Conservation (phyloP, 2,797 vertebrate genomes). For the Poeciliopsis presidionis region DNA sequence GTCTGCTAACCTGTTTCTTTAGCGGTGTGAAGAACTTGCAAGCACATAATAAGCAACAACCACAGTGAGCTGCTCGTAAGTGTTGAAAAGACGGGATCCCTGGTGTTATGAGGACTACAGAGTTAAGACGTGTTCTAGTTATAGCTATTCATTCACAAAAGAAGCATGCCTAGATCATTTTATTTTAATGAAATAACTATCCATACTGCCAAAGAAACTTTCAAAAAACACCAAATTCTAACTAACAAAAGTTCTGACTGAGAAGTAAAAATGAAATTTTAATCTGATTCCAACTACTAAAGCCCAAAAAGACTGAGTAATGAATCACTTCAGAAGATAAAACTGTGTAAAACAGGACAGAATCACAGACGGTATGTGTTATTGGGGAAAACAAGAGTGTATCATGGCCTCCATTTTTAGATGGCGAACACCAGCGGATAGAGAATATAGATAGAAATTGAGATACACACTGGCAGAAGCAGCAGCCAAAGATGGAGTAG, state of each 20-base stretch:
- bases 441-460: slow-evolving; percentile 37
- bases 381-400: slow-evolving; percentile 3
- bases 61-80: background rate
- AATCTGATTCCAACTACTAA: slow-evolving; percentile 36
- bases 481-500: slow-evolving; percentile 54
- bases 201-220: background rate
- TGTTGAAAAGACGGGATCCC: background rate
- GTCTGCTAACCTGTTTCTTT: background rate
- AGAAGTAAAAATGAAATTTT: background rate
- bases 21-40: background rate
- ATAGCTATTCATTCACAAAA: background rate
- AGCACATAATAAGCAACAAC: background rate
- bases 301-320: slow-evolving; percentile 16
- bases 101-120: background rate
- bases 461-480: slow-evolving; percentile 46
- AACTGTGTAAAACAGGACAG: slow-evolving; percentile 12
- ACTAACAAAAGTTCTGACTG: background rate
- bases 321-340: background rate
- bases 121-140: background rate
- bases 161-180: background rate
- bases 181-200: background rate
- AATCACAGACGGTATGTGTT: slow-evolving; percentile 1
- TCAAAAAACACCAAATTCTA: background rate
- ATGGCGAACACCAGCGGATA: slow-evolving; percentile 19
- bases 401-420: slow-evolving; percentile 22